A percentile compares a stretch with the other conserved stretches of the same genome.
Evolutionary conservation across 2,888 invertebrate genomes (phyloP).

Genomic region (Tridacna gigas): DNA sequence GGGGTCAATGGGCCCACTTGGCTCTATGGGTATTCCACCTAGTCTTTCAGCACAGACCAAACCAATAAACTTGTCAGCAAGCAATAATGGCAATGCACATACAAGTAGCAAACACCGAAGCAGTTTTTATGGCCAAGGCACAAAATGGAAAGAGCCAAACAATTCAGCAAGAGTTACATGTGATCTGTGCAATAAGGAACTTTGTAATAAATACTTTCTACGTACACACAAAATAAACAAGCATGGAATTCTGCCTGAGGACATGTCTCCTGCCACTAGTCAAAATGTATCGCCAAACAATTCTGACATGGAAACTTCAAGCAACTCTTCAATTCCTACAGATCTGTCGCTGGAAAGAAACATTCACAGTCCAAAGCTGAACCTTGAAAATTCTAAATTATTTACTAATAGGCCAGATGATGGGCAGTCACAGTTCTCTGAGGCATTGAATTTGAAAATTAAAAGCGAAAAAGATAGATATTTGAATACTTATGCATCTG

Average conservation of each 20-base stretch:
- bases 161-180: slow-evolving; percentile 82
- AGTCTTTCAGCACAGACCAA: slow-evolving; percentile 50
- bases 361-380: slow-evolving; percentile 67
- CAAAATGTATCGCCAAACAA: slow-evolving; percentile 74
- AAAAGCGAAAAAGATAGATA: slow-evolving; percentile 67
- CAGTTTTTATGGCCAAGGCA: slow-evolving; percentile 71
- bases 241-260: slow-evolving; percentile 83
- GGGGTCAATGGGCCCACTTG: slow-evolving; percentile 23
- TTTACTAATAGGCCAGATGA: slow-evolving; percentile 61
- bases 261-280: slow-evolving; percentile 72
- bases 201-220: slow-evolving; percentile 85
- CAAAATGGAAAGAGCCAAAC: slow-evolving; percentile 83
- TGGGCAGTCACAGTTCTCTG: slow-evolving; percentile 54
- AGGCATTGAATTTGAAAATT: slow-evolving; percentile 66
- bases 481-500: slow-evolving; percentile 69
- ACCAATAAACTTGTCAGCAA: slow-evolving; percentile 58
- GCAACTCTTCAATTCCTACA: slow-evolving; percentile 77
- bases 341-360: slow-evolving; percentile 69
- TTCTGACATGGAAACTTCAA: slow-evolving; percentile 77
- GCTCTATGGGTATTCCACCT: slow-evolving; percentile 20
- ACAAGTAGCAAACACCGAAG: slow-evolving; percentile 58
- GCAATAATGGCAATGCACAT: slow-evolving; percentile 13
- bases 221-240: slow-evolving; percentile 84
- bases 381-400: slow-evolving; percentile 67
- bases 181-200: slow-evolving; percentile 84